Evolutionary conservation across 2,113 vertebrate genomes (phyloP).

Genomic region (Elanoides forficatus): DNA sequence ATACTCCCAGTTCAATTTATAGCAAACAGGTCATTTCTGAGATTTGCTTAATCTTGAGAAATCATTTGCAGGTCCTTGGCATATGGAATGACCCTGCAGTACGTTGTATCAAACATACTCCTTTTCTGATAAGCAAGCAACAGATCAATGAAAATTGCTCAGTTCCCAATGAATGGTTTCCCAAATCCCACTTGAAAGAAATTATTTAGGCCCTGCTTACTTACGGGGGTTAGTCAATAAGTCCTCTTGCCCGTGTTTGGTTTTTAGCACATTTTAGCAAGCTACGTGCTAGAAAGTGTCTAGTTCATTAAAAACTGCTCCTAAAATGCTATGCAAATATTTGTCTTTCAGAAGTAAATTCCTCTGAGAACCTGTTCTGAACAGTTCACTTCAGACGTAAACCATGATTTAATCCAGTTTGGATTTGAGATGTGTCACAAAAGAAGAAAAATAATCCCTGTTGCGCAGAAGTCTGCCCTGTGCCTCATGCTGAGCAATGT

Average conservation of each 20-base stretch:
- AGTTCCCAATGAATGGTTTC: background rate
- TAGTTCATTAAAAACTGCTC: background rate
- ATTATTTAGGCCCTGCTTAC: background rate
- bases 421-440: background rate
- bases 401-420: background rate
- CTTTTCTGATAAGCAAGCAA: background rate
- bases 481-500: background rate
- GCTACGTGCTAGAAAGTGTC: background rate
- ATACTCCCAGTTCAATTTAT: background rate
- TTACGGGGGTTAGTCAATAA: background rate
- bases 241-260: background rate
- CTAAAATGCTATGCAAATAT: background rate
- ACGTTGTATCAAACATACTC: background rate
- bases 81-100: background rate
- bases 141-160: background rate
- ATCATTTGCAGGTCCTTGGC: background rate
- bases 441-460: background rate
- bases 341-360: background rate
- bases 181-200: background rate
- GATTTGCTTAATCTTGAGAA: background rate
- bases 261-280: background rate
- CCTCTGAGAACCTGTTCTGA: background rate
- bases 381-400: background rate
- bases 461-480: background rate
- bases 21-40: background rate